These are phyloP conservation scores for Troides aeacus DNA, from an alignment of 2,888 invertebrate species.

Conservation along the genomic window DNA sequence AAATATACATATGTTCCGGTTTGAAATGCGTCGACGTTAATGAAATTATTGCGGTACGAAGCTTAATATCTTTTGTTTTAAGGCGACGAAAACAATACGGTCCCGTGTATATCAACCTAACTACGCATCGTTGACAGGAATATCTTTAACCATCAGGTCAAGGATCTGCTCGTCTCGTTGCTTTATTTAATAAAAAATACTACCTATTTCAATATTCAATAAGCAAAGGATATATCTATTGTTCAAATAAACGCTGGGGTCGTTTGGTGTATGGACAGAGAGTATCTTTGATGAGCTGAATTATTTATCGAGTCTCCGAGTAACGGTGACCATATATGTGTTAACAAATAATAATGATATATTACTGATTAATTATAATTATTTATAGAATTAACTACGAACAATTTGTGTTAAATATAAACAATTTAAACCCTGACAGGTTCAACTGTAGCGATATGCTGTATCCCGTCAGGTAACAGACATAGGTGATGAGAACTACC, in stretches of 20 bases:
- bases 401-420: not conserved
- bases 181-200: not conserved
- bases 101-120: too few species aligned
- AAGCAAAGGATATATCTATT: slow-evolving; percentile 33
- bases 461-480: too few species aligned
- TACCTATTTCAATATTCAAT: not conserved
- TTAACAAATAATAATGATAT: not conserved
- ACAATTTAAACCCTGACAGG: not conserved
- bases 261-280: slow-evolving; percentile 42
- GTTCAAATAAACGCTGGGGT: slow-evolving; percentile 39
- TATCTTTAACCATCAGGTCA: too few species aligned
- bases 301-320: slow-evolving; percentile 57
- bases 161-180: not conserved
- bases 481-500: too few species aligned
- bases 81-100: too few species aligned
- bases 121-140: too few species aligned
- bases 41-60: too few species aligned
- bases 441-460: not conserved
- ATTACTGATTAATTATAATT: not conserved
- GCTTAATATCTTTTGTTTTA: too few species aligned
- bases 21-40: too few species aligned
- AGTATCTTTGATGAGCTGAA: slow-evolving; percentile 59
- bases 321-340: slow-evolving; percentile 42
- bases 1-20: too few species aligned
- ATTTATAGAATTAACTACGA: too few species aligned